Conservation (phyloP, 2,797 vertebrate species). For the Scolopax bukidnonensis region DNA sequence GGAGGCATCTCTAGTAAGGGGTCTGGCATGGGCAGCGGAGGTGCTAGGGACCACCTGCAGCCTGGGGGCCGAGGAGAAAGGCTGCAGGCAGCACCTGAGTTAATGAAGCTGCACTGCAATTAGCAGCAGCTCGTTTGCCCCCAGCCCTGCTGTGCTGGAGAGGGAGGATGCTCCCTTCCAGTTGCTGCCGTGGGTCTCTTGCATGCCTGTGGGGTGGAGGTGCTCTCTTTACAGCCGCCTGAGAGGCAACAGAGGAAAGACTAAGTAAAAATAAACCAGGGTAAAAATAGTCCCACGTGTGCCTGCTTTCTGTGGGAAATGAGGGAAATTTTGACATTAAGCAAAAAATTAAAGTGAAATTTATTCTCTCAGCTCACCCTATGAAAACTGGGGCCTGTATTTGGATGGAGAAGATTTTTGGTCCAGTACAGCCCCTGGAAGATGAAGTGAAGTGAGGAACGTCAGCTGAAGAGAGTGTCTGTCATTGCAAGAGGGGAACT, state of each 20-base stretch:
- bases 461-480: rapidly evolving
- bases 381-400: neutral
- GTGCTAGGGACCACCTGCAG: neutral
- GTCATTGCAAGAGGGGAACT: neutral
- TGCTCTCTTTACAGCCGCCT: neutral
- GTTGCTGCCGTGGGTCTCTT: rapidly evolving
- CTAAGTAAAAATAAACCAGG: conserved; percentile 18
- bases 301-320: neutral
- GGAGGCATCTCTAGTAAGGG: rapidly evolving
- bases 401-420: rapidly evolving
- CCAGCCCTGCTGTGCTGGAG: neutral
- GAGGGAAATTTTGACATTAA: neutral
- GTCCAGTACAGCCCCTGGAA: neutral
- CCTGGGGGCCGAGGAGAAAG: rapidly evolving
- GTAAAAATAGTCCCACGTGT: conserved; percentile 45
- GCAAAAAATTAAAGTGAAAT: neutral
- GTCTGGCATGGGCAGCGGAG: rapidly evolving
- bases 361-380: neutral
- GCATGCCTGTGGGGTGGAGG: neutral
- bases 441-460: neutral
- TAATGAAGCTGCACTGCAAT: neutral
- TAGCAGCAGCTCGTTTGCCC: rapidly evolving
- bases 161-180: neutral
- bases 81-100: neutral
- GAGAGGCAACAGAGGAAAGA: neutral